phyloP scores from a whole-genome alignment of 1,140 invertebrate species.

The Gryllus bimaculatus region DNA sequence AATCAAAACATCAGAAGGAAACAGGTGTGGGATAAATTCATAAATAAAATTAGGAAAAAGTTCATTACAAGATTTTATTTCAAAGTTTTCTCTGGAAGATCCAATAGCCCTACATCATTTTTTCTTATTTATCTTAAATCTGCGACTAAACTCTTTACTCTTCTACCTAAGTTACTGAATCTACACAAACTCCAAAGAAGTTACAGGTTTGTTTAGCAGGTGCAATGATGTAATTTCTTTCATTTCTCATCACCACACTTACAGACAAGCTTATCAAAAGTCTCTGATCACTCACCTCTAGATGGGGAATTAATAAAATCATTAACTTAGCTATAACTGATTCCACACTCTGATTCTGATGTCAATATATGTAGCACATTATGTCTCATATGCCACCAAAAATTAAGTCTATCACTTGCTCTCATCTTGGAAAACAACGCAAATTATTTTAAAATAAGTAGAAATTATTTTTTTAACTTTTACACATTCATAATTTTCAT shows the following conservation, averaged over 20 bases:
- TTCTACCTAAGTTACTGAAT: conserved; percentile 21
- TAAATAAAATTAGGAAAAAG: conserved; percentile 14
- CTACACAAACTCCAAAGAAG: conserved; percentile 24
- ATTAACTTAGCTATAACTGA: background rate
- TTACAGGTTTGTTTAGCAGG: conserved; percentile 12
- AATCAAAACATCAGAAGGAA: background rate
- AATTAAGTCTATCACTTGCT: background rate
- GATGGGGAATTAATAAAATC: conserved; percentile 6
- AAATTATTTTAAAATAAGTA: background rate
- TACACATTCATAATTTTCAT: background rate
- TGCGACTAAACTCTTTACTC: conserved; percentile 22
- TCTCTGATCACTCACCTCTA: background rate
- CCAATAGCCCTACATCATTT: conserved; percentile 25
- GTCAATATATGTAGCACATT: conserved; percentile 1
- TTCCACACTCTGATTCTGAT: background rate
- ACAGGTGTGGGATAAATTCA: background rate
- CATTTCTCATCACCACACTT: conserved; percentile 8
- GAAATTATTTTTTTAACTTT: background rate
- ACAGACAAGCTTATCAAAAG: background rate
- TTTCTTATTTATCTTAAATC: conserved; percentile 20
- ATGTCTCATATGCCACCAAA: background rate
- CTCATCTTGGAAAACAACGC: background rate
- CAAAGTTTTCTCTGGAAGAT: conserved; percentile 24
- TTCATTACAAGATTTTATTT: conserved; percentile 26
- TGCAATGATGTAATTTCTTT: conserved; percentile 2